phyloP scores from a whole-genome alignment of 2,888 invertebrate species.

The Cepaea hortensis region DNA sequence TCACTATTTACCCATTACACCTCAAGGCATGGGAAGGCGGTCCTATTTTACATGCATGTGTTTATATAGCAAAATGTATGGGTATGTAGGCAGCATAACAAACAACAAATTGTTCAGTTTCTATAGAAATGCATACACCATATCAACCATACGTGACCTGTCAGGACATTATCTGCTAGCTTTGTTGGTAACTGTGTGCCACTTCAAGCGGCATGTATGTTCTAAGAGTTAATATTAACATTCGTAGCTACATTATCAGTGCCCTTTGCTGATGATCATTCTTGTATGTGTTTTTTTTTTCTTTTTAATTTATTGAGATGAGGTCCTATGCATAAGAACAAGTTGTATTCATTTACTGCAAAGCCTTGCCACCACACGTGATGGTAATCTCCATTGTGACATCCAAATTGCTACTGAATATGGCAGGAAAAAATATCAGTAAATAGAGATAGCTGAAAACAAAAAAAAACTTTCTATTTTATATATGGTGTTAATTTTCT shows the following conservation, averaged over 20 bases:
- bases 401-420: slow-evolving; percentile 13
- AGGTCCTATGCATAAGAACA: slow-evolving; percentile 40
- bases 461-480: slow-evolving; percentile 11
- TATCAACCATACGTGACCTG: too few relatives aligned
- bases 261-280: neutral
- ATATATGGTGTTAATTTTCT: slow-evolving; percentile 22
- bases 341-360: slow-evolving; percentile 15
- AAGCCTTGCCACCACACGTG: neutral
- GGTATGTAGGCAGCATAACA: too few relatives aligned
- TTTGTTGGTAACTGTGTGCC: too few relatives aligned
- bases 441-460: neutral
- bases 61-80: too few relatives aligned
- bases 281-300: slow-evolving; percentile 2
- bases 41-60: too few relatives aligned
- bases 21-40: too few relatives aligned
- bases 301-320: neutral
- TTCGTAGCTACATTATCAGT: neutral
- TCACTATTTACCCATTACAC: too few relatives aligned
- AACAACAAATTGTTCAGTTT: too few relatives aligned
- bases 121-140: too few relatives aligned
- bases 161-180: too few relatives aligned
- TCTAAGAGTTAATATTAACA: neutral
- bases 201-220: too few relatives aligned
- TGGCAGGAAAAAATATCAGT: neutral
- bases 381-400: neutral